Percentiles rank a stretch among this genome's conserved stretches.
These are phyloP conservation scores for Trematomus bernacchii DNA, from an alignment of 2,797 vertebrate genomes.

Conservation along the genomic window DNA sequence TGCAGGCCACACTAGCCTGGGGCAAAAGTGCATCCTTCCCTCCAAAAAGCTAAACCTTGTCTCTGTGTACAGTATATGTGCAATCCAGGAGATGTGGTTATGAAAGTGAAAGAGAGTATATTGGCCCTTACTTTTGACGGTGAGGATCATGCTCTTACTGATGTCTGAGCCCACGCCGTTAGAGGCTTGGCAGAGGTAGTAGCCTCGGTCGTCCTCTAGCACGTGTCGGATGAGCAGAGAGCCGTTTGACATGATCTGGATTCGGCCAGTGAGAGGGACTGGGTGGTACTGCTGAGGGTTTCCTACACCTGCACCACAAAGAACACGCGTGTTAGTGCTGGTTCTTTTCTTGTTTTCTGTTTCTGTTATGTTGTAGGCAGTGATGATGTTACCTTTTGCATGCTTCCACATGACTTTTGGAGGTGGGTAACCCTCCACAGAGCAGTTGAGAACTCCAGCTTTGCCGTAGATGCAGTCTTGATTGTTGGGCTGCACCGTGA, in stretches of 20 bases:
- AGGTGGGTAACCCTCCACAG: slow-evolving; percentile 96
- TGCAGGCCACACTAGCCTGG: slow-evolving; percentile 54
- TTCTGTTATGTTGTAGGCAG: neutral
- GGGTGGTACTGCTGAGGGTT: slow-evolving; percentile 99
- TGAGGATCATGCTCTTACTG: slow-evolving; percentile 99
- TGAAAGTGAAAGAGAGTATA: slow-evolving; percentile 45
- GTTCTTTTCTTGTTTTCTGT: neutral
- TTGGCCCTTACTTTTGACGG: slow-evolving; percentile 88
- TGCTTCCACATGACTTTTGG: slow-evolving; percentile 99
- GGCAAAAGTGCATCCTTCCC: slow-evolving; percentile 66
- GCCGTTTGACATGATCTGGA: slow-evolving; percentile 98
- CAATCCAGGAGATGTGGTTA: slow-evolving; percentile 45
- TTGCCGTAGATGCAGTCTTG: slow-evolving; percentile 98
- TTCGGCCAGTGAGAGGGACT: slow-evolving; percentile 95
- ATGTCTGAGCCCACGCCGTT: slow-evolving; percentile 99
- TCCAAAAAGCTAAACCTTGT: slow-evolving; percentile 44
- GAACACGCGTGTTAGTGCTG: neutral
- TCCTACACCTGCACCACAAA: slow-evolving; percentile 86
- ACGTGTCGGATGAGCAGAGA: slow-evolving; percentile 97
- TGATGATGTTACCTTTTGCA: slow-evolving; percentile 89
- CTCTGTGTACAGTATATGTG: slow-evolving; percentile 11
- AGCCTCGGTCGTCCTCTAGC: slow-evolving; percentile 96
- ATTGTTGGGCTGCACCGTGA: slow-evolving; percentile 98
- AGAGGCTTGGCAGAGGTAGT: slow-evolving; percentile 99
- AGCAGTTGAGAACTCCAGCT: slow-evolving; percentile 96